These are phyloP conservation scores for Troglohyphantes excavatus DNA, from an alignment of 2,888 invertebrate species.

Conservation along the genomic window DNA sequence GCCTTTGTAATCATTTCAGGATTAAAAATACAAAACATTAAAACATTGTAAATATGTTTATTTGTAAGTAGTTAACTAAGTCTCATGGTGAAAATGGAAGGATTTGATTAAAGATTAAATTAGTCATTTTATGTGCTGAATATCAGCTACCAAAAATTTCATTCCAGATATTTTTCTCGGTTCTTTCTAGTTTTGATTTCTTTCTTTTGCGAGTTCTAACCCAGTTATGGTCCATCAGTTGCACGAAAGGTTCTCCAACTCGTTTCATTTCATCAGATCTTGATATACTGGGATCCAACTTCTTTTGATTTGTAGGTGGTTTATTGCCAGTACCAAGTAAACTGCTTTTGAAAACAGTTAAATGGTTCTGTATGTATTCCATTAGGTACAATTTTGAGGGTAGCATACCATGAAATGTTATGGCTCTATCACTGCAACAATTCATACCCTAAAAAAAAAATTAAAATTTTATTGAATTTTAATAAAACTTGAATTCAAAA, in stretches of 20 bases:
- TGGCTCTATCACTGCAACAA: constrained; percentile 80
- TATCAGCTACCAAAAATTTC: constrained; percentile 74
- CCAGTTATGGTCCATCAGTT: constrained; percentile 69
- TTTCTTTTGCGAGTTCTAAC: constrained; percentile 18
- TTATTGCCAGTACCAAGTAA: constrained; percentile 78
- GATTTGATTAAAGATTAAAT: constrained; percentile 15
- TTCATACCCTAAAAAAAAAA: constrained; percentile 78
- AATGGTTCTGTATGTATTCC: constrained; percentile 79
- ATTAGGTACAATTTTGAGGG: constrained; percentile 78
- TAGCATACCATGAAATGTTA: constrained; percentile 80
- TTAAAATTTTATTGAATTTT: neutral
- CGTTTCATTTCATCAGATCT: constrained; percentile 10
- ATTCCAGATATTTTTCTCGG: constrained; percentile 62
- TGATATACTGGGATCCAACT: neutral
- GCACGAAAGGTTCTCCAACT: constrained; percentile 69
- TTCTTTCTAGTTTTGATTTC: constrained; percentile 16
- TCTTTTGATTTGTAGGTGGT: constrained; percentile 27
- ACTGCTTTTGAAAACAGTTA: constrained; percentile 77
- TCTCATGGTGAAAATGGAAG: constrained; percentile 6
- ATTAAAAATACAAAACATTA: no score
- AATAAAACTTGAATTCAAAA: no score
- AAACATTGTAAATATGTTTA: no score
- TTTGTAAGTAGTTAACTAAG: neutral
- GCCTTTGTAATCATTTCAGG: no score
- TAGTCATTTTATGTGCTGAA: neutral